Conservation (phyloP, 2,888 invertebrate genomes). For the Conomelus anceps region DNA sequence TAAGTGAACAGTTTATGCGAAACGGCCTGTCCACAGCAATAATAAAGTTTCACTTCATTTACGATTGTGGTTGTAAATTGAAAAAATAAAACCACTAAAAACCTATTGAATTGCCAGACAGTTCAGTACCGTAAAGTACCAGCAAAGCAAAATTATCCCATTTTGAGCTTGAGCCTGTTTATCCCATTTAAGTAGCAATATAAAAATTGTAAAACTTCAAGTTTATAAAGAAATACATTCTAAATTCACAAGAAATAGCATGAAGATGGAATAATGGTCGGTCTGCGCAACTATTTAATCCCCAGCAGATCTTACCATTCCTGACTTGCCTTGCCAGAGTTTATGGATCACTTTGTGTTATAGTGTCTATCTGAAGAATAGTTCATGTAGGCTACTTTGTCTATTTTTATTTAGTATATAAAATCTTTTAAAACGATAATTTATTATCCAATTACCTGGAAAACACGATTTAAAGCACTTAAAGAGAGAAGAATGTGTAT, state of each 20-base stretch:
- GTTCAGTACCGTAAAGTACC: no score
- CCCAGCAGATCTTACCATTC: no score
- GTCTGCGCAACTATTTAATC: no score
- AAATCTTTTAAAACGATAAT: neutral
- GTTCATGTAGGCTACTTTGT: neutral
- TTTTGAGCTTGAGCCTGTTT: neutral
- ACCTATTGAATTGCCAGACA: neutral
- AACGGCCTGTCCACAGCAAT: neutral
- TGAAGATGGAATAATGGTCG: neutral
- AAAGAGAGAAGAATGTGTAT: no score
- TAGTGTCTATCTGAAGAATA: neutral
- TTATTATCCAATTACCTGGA: no score
- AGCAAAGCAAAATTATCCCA: neutral
- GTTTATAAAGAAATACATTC: neutral
- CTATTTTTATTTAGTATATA: neutral
- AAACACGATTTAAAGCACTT: no score
- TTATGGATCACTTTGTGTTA: neutral
- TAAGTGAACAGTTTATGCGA: neutral
- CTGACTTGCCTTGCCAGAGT: neutral
- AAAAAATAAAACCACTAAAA: neutral
- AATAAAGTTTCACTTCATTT: neutral
- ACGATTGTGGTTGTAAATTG: neutral
- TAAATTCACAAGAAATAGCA: neutral
- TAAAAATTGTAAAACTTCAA: neutral
- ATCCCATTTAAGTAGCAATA: neutral